These are phyloP conservation scores for Zosterops borbonicus DNA, from an alignment of 2,113 vertebrate genomes.

Conservation along the genomic window DNA sequence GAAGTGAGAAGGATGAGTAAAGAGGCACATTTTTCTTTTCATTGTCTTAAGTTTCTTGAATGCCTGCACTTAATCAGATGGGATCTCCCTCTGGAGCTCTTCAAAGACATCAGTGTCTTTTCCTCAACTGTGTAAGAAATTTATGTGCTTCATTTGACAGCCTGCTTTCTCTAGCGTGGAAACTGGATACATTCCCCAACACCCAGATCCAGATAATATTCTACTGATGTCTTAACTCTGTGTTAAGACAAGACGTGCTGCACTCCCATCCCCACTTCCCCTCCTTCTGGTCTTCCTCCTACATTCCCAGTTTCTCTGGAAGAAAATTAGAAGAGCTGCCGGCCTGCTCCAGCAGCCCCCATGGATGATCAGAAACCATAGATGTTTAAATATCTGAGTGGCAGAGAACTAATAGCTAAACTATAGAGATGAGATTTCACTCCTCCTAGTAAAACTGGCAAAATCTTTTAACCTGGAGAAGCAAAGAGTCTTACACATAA, in stretches of 20 bases:
- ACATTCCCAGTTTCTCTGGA: not conserved
- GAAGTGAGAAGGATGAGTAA: not conserved
- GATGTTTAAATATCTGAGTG: not conserved
- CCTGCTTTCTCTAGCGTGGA: not conserved
- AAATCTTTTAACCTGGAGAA: not conserved
- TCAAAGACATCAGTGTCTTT: conserved; percentile 16
- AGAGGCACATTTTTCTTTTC: conserved; percentile 21
- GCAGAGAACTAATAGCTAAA: not conserved
- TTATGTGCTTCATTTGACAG: conserved; percentile 18
- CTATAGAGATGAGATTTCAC: not conserved
- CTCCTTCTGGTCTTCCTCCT: not conserved
- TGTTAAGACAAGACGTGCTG: not conserved
- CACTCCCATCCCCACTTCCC: not conserved
- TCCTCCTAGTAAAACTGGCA: not conserved
- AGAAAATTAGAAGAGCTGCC: not conserved
- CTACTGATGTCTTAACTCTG: not conserved
- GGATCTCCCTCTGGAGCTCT: conserved; percentile 31
- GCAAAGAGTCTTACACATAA: not conserved
- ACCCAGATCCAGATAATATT: not conserved
- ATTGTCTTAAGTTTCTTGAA: conserved; percentile 12
- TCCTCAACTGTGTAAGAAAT: not conserved
- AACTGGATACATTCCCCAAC: not conserved
- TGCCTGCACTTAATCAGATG: conserved; percentile 1
- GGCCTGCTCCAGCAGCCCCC: not conserved
- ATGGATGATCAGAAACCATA: not conserved